Conservation (phyloP, 2,113 vertebrate genomes). For the Leucosticte australis region DNA sequence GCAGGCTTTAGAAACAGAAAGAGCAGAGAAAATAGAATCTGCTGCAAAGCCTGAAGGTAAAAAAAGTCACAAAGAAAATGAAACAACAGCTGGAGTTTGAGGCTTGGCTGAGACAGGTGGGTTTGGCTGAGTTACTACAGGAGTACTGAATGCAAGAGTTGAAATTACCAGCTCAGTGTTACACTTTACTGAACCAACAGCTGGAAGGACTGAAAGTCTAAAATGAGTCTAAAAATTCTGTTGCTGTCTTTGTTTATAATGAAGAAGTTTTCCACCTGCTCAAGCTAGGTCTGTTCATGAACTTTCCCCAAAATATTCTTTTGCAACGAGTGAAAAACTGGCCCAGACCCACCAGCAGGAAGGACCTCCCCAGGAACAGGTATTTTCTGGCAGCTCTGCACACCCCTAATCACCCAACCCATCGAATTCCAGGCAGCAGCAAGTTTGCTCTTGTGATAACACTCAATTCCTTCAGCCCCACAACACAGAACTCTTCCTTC, state of each 20-base stretch:
- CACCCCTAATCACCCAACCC: background rate
- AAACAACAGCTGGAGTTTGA: background rate
- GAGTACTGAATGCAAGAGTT: background rate
- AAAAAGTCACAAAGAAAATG: background rate
- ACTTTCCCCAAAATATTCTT: background rate
- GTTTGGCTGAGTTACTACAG: background rate
- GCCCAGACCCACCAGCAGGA: background rate
- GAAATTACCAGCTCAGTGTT: background rate
- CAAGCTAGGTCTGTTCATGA: background rate
- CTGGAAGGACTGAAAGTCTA: background rate
- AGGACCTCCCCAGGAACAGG: background rate
- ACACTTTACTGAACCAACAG: background rate
- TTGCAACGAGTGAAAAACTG: background rate
- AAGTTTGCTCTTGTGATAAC: background rate
- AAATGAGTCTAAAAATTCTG: background rate
- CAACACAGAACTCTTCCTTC: rapidly evolving
- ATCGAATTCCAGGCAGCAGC: background rate
- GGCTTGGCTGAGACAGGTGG: background rate
- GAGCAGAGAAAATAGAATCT: background rate
- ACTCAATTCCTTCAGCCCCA: background rate
- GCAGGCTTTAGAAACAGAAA: background rate
- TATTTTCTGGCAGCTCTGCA: background rate
- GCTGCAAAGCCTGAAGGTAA: background rate
- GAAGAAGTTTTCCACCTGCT: background rate
- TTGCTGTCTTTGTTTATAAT: background rate